These are phyloP conservation scores for Tinamus major DNA, from an alignment of 2,797 vertebrate genomes.

Conservation along the genomic window DNA sequence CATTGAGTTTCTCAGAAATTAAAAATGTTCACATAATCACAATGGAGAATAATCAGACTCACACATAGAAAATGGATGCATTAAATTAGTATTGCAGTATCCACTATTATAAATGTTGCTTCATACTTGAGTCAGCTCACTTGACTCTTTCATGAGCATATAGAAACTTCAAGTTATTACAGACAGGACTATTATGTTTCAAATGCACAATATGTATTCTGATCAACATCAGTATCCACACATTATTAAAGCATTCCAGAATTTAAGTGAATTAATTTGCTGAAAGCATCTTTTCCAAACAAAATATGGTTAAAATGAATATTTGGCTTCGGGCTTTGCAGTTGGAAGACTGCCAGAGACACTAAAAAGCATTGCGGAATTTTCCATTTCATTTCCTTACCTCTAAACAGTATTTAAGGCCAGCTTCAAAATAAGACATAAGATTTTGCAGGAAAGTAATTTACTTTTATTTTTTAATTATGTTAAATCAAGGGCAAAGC, in stretches of 20 bases:
- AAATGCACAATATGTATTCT: conserved; percentile 47
- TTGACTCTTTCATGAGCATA: not conserved
- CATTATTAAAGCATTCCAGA: conserved; percentile 39
- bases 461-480: conserved; percentile 45
- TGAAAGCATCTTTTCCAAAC: conserved; percentile 60
- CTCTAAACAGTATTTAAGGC: conserved; percentile 41
- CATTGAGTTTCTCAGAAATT: not conserved
- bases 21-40: not conserved
- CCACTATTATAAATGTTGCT: not conserved
- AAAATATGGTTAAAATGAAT: conserved; percentile 60
- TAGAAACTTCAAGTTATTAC: not conserved
- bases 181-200: not conserved
- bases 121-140: not conserved
- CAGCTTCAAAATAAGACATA: conserved; percentile 33
- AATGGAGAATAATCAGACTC: not conserved
- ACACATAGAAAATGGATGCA: not conserved
- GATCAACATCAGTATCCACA: conserved; percentile 42
- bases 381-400: conserved; percentile 60
- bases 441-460: conserved; percentile 29
- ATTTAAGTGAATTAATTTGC: conserved; percentile 51
- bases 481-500: conserved; percentile 39
- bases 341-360: conserved; percentile 44
- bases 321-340: conserved; percentile 45
- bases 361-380: conserved; percentile 35
- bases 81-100: not conserved